These are phyloP conservation scores for Oopsacas minuta DNA, from an alignment of 37 sponge, comb jelly and placozoan species.

Conservation along the genomic window DNA sequence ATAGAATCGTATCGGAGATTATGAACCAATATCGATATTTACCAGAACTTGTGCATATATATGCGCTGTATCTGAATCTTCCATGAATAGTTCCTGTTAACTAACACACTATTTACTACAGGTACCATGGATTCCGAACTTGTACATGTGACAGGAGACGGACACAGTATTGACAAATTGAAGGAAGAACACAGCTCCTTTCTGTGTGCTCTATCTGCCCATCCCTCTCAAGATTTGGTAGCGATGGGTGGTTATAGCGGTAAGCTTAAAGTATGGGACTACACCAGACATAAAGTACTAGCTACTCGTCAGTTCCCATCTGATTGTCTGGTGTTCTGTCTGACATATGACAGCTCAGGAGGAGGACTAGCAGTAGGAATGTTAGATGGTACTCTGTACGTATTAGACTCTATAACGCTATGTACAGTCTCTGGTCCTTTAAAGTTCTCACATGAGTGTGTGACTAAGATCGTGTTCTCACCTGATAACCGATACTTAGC, in stretches of 20 bases:
- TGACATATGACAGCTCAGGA: slow-evolving; percentile 39
- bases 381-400: slow-evolving; percentile 51
- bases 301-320: slow-evolving; percentile 35
- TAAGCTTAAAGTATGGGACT: slow-evolving; percentile 87
- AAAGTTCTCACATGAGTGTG: slow-evolving; percentile 53
- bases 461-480: slow-evolving; percentile 86
- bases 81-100: no score
- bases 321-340: slow-evolving; percentile 42
- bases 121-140: slow-evolving; percentile 15
- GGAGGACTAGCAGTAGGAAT: slow-evolving; percentile 62
- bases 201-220: neutral
- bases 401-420: slow-evolving; percentile 64
- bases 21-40: no score
- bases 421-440: slow-evolving; percentile 46
- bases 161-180: neutral
- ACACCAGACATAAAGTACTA: slow-evolving; percentile 34
- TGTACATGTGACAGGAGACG: slow-evolving; percentile 21
- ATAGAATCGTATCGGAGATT: no score
- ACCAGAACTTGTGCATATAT: no score
- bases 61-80: no score
- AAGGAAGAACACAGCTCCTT: neutral
- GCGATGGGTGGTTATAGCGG: slow-evolving; percentile 70
- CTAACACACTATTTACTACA: no score
- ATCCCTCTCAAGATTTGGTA: slow-evolving; percentile 27
- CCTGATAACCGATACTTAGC: slow-evolving; percentile 76